Evolutionary conservation across 1,140 invertebrate species (phyloP).

Genomic region (Holcopasites calliopsidis): DNA sequence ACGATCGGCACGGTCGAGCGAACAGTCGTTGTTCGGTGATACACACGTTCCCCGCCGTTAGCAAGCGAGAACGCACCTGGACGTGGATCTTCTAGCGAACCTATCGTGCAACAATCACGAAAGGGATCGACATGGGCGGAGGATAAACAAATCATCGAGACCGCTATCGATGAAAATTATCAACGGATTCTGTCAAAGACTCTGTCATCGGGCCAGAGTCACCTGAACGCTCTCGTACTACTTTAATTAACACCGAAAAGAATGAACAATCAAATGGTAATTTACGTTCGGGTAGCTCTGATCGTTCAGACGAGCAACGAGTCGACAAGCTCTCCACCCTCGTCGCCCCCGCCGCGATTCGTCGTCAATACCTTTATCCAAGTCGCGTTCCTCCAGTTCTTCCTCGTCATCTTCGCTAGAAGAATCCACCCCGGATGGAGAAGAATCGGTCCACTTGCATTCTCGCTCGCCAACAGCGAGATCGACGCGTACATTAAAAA

Average conservation of each 20-base stretch:
- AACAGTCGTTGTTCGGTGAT: slow-evolving; percentile 22
- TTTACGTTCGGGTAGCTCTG: slow-evolving; percentile 5
- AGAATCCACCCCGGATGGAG: neutral
- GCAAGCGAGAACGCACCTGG: slow-evolving; percentile 49
- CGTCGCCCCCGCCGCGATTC: neutral
- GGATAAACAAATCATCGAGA: neutral
- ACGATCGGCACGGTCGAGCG: slow-evolving; percentile 40
- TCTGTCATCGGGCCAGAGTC: neutral
- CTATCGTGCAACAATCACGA: slow-evolving; percentile 6
- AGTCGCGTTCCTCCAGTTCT: neutral
- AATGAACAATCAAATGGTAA: neutral
- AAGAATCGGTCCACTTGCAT: slow-evolving; percentile 17
- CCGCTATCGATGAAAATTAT: neutral
- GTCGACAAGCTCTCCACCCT: neutral
- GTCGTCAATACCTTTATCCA: neutral
- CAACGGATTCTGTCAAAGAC: neutral
- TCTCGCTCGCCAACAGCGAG: slow-evolving; percentile 34
- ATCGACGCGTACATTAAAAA: slow-evolving; percentile 37
- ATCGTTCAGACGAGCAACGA: slow-evolving; percentile 3
- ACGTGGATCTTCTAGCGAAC: neutral
- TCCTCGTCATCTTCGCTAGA: neutral
- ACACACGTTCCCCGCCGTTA: neutral
- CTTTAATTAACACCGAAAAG: slow-evolving; percentile 5
- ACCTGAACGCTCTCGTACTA: neutral
- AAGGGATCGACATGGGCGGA: neutral